These are phyloP conservation scores for Phaonia tiefii DNA, from an alignment of 2,888 invertebrate genomes.

Conservation along the genomic window DNA sequence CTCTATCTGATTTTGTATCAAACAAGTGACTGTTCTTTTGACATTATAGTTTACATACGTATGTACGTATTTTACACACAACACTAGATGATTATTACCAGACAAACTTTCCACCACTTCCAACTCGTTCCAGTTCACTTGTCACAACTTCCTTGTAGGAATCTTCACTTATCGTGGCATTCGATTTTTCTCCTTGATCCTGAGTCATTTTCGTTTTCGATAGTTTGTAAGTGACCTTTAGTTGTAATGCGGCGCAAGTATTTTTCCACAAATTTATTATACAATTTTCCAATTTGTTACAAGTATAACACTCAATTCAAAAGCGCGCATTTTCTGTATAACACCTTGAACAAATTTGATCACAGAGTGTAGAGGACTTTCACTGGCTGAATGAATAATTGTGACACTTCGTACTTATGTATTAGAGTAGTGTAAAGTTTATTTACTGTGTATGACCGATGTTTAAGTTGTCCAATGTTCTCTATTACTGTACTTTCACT, in stretches of 20 bases:
- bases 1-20: no score
- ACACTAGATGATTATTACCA: conserved; percentile 72
- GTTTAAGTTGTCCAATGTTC: no score
- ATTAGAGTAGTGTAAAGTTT: no score
- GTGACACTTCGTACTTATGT: not conserved
- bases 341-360: not conserved
- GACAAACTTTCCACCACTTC: conserved; percentile 79
- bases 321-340: conserved; percentile 16
- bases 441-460: no score
- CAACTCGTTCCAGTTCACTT: conserved; percentile 77
- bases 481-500: no score
- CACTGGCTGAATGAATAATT: not conserved
- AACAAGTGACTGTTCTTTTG: no score
- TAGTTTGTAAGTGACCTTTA: not conserved
- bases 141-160: conserved; percentile 78
- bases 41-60: not conserved
- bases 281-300: conserved; percentile 35
- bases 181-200: conserved; percentile 71
- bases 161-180: conserved; percentile 76
- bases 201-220: conserved; percentile 51
- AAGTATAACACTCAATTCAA: conserved; percentile 25
- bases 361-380: conserved; percentile 2
- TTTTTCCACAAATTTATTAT: conserved; percentile 19
- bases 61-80: conserved; percentile 1
- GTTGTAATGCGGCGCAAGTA: not conserved